A percentile compares a stretch with the other conserved stretches of the same genome.
Conservation (phyloP, 2,888 invertebrate species). For the Machimus atricapillus region DNA sequence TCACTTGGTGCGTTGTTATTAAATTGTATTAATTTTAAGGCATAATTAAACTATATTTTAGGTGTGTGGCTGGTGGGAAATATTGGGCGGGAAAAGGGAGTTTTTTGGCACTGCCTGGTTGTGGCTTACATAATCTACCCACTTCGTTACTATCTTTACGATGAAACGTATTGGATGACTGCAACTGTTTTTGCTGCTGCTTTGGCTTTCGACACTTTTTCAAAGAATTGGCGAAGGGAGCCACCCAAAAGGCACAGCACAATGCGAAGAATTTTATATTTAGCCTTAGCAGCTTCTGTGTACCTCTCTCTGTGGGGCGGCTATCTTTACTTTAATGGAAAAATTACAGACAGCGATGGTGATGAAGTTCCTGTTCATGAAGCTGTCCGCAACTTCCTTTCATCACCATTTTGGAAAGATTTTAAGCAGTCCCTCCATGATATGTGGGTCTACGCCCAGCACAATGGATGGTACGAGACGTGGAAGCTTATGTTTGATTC, state of each 20-base stretch:
- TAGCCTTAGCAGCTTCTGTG: slow-evolving; percentile 70
- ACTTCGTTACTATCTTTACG: slow-evolving; percentile 74
- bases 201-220: slow-evolving; percentile 75
- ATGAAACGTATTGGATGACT: slow-evolving; percentile 76
- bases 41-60: slow-evolving; percentile 57
- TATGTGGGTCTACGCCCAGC: slow-evolving; percentile 78
- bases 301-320: slow-evolving; percentile 79
- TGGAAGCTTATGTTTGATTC: slow-evolving; percentile 87
- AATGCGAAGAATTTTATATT: slow-evolving; percentile 66
- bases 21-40: not conserved
- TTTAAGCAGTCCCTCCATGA: slow-evolving; percentile 76
- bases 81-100: slow-evolving; percentile 82
- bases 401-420: slow-evolving; percentile 88
- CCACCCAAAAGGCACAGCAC: slow-evolving; percentile 64
- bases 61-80: slow-evolving; percentile 93
- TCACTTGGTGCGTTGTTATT: slow-evolving; percentile 69
- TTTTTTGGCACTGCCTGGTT: slow-evolving; percentile 72
- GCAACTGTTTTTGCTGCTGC: slow-evolving; percentile 72
- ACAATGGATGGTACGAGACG: slow-evolving; percentile 87
- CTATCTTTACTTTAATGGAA: slow-evolving; percentile 87
- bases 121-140: slow-evolving; percentile 74
- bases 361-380: slow-evolving; percentile 88
- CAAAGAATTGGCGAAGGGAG: slow-evolving; percentile 79
- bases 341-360: slow-evolving; percentile 82
- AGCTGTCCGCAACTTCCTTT: slow-evolving; percentile 87